phyloP scores from a whole-genome alignment of 1,140 invertebrate genomes.

The Euwallacea fornicatus region DNA sequence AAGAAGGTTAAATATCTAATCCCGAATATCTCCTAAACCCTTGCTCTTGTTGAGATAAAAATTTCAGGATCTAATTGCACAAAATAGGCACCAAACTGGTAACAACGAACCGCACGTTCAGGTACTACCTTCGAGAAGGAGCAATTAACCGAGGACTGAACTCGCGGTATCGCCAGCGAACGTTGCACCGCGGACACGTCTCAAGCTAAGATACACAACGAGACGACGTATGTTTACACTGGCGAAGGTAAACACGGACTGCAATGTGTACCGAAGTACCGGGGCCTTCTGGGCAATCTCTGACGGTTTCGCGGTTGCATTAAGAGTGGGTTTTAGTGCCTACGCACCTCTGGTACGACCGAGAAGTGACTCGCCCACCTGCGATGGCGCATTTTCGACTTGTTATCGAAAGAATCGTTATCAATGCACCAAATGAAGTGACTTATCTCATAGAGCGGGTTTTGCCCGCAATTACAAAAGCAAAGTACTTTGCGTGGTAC shows the following conservation, averaged over 20 bases:
- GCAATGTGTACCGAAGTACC: conserved; percentile 9
- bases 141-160: neutral
- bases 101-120: neutral
- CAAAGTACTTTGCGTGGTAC: no score
- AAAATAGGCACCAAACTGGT: neutral
- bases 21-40: neutral
- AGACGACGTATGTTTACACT: neutral
- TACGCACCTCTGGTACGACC: conserved; percentile 19
- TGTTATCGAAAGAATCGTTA: no score
- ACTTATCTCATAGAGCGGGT: no score
- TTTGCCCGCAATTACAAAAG: no score
- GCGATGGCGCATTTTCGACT: neutral
- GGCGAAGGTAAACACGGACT: conserved; percentile 23
- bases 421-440: no score
- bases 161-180: neutral
- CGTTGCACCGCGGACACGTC: neutral
- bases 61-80: neutral
- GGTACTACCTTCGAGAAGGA: neutral
- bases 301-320: conserved; percentile 1
- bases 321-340: conserved; percentile 26
- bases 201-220: no score
- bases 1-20: neutral
- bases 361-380: conserved; percentile 23
- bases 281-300: neutral
- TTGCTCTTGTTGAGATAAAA: neutral